Conservation (phyloP, 2,797 vertebrate genomes). For the Meda fulgida region DNA sequence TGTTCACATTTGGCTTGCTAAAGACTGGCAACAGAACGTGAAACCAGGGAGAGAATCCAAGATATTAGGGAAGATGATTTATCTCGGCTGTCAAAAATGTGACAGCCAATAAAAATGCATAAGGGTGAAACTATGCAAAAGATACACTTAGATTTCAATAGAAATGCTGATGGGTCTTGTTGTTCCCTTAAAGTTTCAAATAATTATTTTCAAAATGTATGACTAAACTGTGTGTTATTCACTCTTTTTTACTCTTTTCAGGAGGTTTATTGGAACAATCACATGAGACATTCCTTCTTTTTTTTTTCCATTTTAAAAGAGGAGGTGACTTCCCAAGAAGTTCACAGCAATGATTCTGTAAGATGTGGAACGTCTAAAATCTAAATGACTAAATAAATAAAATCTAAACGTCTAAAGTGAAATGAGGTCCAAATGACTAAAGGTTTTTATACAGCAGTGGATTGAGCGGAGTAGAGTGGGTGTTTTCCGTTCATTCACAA, state of each 20-base stretch:
- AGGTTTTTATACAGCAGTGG: neutral
- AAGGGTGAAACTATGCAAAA: slow-evolving; percentile 43
- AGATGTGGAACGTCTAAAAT: slow-evolving; percentile 29
- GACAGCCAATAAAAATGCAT: slow-evolving; percentile 74
- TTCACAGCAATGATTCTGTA: slow-evolving; percentile 28
- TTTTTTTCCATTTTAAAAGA: slow-evolving; percentile 28
- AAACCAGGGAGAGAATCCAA: slow-evolving; percentile 74
- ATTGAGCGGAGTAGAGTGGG: neutral
- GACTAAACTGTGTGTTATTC: neutral
- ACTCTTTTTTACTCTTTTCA: neutral
- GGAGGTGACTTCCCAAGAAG: slow-evolving; percentile 27
- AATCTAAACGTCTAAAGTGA: neutral
- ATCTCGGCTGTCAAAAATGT: slow-evolving; percentile 75
- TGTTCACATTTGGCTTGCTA: slow-evolving; percentile 81
- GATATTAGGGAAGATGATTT: slow-evolving; percentile 79
- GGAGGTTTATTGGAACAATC: neutral
- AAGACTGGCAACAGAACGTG: slow-evolving; percentile 80
- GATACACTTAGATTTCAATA: slow-evolving; percentile 35
- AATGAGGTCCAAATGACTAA: neutral
- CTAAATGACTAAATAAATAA: too few species aligned
- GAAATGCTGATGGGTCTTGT: neutral
- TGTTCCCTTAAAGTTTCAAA: neutral
- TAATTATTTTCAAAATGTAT: neutral
- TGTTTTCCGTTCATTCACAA: neutral
- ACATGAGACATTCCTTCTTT: slow-evolving; percentile 11